A percentile compares a stretch with the other conserved stretches of the same genome.
Evolutionary conservation across 2,797 vertebrate species (phyloP).

Genomic region (Sphenopsis melanotis): DNA sequence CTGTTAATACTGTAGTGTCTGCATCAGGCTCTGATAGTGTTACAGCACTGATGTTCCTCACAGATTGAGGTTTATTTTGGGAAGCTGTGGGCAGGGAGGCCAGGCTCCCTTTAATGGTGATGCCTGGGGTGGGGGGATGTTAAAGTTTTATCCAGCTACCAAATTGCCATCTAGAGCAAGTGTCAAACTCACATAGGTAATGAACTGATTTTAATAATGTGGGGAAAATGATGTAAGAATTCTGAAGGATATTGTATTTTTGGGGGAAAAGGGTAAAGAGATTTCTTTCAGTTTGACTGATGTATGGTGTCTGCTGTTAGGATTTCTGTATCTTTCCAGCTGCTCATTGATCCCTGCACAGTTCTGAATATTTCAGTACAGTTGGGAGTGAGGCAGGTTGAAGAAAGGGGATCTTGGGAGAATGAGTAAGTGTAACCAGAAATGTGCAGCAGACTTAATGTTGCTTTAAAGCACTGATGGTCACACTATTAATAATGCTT

Average conservation of each 20-base stretch:
- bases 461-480: not conserved
- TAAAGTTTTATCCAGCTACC: not conserved
- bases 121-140: not conserved
- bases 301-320: not conserved
- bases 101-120: not conserved
- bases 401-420: not conserved
- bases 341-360: not conserved
- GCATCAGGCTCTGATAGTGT: not conserved
- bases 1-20: not conserved
- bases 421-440: not conserved
- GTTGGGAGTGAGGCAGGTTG: not conserved
- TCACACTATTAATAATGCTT: not conserved
- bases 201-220: not conserved
- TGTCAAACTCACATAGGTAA: not conserved
- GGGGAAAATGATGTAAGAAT: not conserved
- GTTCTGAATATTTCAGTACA: not conserved
- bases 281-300: not conserved
- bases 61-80: slow-evolving; percentile 20
- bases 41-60: not conserved
- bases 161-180: not conserved
- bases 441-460: not conserved
- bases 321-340: not conserved
- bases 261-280: not conserved
- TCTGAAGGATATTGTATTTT: not conserved
- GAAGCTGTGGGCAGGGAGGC: not conserved